A percentile compares a stretch with the other conserved stretches of the same genome.
Conservation (phyloP, 2,113 vertebrate species). For the Grantiella picta region DNA sequence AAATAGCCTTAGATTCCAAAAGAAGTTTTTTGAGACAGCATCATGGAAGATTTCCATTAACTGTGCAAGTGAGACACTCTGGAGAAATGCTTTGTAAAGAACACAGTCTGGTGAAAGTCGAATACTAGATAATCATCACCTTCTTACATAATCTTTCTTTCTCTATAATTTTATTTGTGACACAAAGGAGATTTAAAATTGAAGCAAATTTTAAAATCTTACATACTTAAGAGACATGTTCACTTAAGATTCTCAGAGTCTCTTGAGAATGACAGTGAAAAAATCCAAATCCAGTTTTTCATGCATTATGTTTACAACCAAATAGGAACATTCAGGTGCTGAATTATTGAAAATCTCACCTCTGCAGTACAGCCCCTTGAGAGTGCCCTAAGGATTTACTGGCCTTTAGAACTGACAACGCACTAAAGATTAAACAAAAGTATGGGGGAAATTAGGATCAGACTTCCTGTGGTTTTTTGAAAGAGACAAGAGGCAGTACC, state of each 20-base stretch:
- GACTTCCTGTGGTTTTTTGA: not conserved
- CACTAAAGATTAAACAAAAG: not conserved
- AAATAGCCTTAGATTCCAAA: not conserved
- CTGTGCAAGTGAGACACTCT: not conserved
- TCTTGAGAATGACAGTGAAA: not conserved
- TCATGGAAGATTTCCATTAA: not conserved
- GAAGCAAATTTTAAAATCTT: not conserved
- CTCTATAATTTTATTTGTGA: not conserved
- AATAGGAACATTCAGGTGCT: not conserved
- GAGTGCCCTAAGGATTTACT: not conserved
- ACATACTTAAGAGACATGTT: not conserved
- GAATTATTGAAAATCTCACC: not conserved
- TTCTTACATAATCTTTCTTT: not conserved
- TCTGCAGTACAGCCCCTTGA: fast-evolving
- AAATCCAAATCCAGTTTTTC: not conserved
- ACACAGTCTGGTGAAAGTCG: not conserved
- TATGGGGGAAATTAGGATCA: not conserved
- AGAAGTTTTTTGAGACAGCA: not conserved
- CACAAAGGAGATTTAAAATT: not conserved
- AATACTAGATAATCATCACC: not conserved
- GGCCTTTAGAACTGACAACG: not conserved
- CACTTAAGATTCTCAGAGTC: too few species aligned
- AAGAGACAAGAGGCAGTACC: not conserved
- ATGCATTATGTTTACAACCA: not conserved
- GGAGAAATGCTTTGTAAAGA: not conserved